Base-by-base conservation (phyloP, 2,797 vertebrate genomes). In the Mormyrus proboscirostris region DNA sequence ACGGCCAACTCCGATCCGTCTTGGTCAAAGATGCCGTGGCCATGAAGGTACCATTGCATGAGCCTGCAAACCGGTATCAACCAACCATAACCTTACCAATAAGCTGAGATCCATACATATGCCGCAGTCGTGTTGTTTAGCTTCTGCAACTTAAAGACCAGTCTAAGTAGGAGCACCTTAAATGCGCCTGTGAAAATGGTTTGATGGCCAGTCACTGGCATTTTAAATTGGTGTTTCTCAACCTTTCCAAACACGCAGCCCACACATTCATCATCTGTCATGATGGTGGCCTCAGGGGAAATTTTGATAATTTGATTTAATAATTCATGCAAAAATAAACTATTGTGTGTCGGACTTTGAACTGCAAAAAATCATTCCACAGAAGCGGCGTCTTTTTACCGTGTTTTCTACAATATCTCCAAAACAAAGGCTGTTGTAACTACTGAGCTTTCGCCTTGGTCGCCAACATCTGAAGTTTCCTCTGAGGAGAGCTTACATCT, bases 1-100 rank as follows among this genome's bases (percentile, higher is more conserved):
- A 98, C 0, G 98, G 98, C 49, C 97, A 98, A 91, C 96, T 99
- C 88, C 94, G 98, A 50, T 98, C 98, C 3, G 97, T 99, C 91
- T 96, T 99, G 87, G 97, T 99, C 88, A 97, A 96, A 92, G 98
- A 99, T 93, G 97, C 97, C 0, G 95, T 97, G 25, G 98, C 98
- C 90, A 96, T 98, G 96, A 99, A 98, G 97, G 98, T 99, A 93
- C n/a, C 89, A 1, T 47, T n/a, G 86, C 33, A 19, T 4, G 38
- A 50, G 79, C 14, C 79, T 5, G n/a, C n/a, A 19, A 47, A 83
- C 29, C 9, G 2, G 41, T 44, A 9, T 8, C 33, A 14, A 19
- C 10, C 19, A 16, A 44, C 29, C 19, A 47, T 12, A 22, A 84
- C 82, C 44, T 41, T 82, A 84, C 3, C n/a, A 0, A 22, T 16